Conservation (phyloP, 2,113 vertebrate genomes). For the Dromiciops gliroides region DNA sequence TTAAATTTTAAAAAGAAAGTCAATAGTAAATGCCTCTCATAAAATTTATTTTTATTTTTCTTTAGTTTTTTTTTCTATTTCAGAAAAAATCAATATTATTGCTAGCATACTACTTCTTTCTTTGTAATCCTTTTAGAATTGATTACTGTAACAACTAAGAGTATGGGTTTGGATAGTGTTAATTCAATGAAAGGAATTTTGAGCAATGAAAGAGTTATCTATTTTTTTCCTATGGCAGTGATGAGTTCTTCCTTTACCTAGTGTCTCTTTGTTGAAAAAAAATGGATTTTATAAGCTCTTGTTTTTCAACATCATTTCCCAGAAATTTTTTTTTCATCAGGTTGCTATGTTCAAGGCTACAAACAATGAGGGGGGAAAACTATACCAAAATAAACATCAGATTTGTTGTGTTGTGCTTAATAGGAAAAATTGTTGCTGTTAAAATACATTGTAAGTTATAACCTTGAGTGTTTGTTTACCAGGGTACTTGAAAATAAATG, state of each 20-base stretch:
- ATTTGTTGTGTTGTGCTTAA: conserved; percentile 71
- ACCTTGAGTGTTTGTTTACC: conserved; percentile 72
- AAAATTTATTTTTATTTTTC: conserved; percentile 47
- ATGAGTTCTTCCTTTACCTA: conserved; percentile 52
- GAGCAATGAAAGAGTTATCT: conserved; percentile 63
- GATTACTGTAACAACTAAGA: conserved; percentile 59
- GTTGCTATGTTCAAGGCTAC: conserved; percentile 73
- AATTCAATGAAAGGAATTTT: conserved; percentile 72
- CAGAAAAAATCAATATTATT: conserved; percentile 30
- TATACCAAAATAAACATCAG: conserved; percentile 62
- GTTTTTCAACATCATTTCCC: conserved; percentile 62
- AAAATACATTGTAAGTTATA: conserved; percentile 73
- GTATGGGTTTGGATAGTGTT: conserved; percentile 68
- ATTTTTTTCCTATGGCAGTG: conserved; percentile 60
- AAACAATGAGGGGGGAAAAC: conserved; percentile 65
- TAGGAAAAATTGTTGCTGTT: conserved; percentile 72
- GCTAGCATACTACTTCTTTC: conserved; percentile 26
- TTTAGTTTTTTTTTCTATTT: conserved; percentile 41
- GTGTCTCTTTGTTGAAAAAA: conserved; percentile 74
- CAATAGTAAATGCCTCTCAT: background rate
- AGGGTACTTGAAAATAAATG: conserved; percentile 58
- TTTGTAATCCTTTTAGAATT: conserved; percentile 76
- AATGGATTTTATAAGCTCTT: conserved; percentile 72
- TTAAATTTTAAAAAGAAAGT: background rate
- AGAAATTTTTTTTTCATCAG: conserved; percentile 59